Percentiles rank a stretch among this genome's conserved stretches.
These are phyloP conservation scores for Polyodon spathula DNA, from an alignment of 2,113 vertebrate species.

Conservation along the genomic window DNA sequence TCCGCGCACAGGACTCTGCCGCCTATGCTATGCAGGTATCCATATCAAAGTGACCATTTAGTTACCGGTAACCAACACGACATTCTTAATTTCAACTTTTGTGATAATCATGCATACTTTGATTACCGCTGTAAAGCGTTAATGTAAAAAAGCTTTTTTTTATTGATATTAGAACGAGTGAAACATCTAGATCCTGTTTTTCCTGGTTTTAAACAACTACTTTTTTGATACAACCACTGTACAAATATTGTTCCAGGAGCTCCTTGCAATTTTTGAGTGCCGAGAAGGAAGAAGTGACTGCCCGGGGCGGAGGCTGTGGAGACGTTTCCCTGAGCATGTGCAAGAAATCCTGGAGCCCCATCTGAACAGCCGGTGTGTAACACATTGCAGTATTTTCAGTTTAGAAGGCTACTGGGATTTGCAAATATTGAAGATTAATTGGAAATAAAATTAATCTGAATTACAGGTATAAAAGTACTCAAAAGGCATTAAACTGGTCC, in stretches of 20 bases:
- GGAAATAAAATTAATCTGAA: slow-evolving; percentile 16
- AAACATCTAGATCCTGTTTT: no score
- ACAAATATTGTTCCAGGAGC: slow-evolving; percentile 59
- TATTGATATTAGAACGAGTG: no score
- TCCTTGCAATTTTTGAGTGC: slow-evolving; percentile 84
- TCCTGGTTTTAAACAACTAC: no score
- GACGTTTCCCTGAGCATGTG: slow-evolving; percentile 87
- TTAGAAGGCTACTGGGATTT: not conserved
- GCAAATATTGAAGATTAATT: not conserved
- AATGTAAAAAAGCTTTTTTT: no score
- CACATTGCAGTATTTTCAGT: not conserved
- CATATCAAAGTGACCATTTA: not conserved
- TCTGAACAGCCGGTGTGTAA: slow-evolving; percentile 78
- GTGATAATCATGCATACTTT: not conserved
- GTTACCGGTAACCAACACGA: not conserved
- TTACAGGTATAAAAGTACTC: slow-evolving; percentile 91
- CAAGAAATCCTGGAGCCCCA: slow-evolving; percentile 96
- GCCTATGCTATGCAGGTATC: slow-evolving; percentile 91
- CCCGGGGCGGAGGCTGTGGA: slow-evolving; percentile 80
- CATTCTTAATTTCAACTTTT: no score
- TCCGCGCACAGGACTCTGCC: slow-evolving; percentile 90
- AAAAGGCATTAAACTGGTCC: slow-evolving; percentile 86
- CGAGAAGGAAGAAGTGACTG: slow-evolving; percentile 71
- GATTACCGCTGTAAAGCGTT: no score
- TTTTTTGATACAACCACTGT: not conserved